Percentiles rank a stretch among this genome's conserved stretches.
phyloP scores from a whole-genome alignment of 1,140 invertebrate species.

The Zaprionus vittiger region DNA sequence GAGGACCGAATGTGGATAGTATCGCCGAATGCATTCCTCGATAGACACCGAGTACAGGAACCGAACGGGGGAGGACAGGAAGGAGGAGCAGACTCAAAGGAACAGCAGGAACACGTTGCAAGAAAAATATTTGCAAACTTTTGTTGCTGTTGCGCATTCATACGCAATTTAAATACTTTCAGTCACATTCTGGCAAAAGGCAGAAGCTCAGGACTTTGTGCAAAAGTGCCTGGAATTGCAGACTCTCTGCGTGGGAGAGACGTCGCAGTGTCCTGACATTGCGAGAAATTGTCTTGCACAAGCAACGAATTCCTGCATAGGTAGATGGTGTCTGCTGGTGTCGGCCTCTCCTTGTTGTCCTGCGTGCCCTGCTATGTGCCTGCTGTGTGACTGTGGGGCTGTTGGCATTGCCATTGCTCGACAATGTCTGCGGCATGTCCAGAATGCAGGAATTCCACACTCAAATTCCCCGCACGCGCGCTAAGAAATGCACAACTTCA shows the following conservation, averaged over 20 bases:
- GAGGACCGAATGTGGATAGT: constrained; percentile 51
- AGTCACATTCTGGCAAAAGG: constrained; percentile 55
- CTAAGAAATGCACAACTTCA: constrained; percentile 80
- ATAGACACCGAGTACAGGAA: constrained; percentile 27
- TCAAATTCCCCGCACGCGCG: constrained; percentile 75
- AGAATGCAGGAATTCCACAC: constrained; percentile 81
- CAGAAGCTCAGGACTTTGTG: not conserved
- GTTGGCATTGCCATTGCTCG: constrained; percentile 36
- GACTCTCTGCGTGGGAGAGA: constrained; percentile 35
- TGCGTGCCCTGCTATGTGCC: not conserved
- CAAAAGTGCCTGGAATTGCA: constrained; percentile 65
- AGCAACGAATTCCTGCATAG: constrained; percentile 44
- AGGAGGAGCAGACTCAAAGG: constrained; percentile 1
- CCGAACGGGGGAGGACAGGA: not conserved
- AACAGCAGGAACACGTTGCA: constrained; percentile 29
- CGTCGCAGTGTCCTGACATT: constrained; percentile 36
- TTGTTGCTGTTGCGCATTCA: constrained; percentile 71
- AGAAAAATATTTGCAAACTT: constrained; percentile 74
- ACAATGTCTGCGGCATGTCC: constrained; percentile 75
- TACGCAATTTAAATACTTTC: constrained; percentile 80
- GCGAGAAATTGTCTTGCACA: constrained; percentile 63
- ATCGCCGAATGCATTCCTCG: constrained; percentile 53
- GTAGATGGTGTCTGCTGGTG: constrained; percentile 12
- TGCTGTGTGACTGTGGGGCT: not conserved
- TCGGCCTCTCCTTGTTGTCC: constrained; percentile 7